Base-by-base conservation (phyloP, 1,140 invertebrate genomes). In the Caenorhabditis brenneri region DNA sequence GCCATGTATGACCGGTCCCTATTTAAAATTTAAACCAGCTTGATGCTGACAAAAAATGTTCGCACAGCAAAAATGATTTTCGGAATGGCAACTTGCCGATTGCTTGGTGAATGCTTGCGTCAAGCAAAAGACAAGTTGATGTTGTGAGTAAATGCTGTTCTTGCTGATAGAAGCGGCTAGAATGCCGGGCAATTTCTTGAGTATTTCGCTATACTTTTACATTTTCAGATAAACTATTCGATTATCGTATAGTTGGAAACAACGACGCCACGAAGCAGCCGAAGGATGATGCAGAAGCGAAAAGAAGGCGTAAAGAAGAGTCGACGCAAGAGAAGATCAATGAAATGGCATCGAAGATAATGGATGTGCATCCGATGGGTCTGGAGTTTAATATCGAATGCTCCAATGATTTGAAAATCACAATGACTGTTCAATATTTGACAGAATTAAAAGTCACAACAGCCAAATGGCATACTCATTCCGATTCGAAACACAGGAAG, bases 321-420 rank as follows among this genome's bases (percentile, higher is more conserved):
- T 27, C 51, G n/a, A 58, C 29, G 10, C 42, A 65, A 60, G 55
- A 65, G 15, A 53, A 65, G 39, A 55, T 80, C 16, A 80, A 51
- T 51, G 48, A 80, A 36, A 51, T 31, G 22, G 65, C 65, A 2
- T 22, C 65, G 3, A 24, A 42, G n/a, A 39, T 74, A 12, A 7
- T 74, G 10, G 65, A 74, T 42, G 65, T 74, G 2, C 65, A 74
- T 74, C 65, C 65, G 9, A 74, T 74, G 65, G 42, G 65, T 31
- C 65, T 74, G 2, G 36, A 74, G 15, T 46, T 74, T 2, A 29
- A 74, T 12, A 74, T 74, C 46, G 33, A 74, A 24, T 74, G 65
- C n/a, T 15, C 65, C 12, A 42, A 81, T 36, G 53, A 81, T 29
- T 2, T 55, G 0, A 81, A 60, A 16, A 46, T 81, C 36, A 33